phyloP scores from a whole-genome alignment of 2,113 vertebrate species.

The Ploceus nigricollis region DNA sequence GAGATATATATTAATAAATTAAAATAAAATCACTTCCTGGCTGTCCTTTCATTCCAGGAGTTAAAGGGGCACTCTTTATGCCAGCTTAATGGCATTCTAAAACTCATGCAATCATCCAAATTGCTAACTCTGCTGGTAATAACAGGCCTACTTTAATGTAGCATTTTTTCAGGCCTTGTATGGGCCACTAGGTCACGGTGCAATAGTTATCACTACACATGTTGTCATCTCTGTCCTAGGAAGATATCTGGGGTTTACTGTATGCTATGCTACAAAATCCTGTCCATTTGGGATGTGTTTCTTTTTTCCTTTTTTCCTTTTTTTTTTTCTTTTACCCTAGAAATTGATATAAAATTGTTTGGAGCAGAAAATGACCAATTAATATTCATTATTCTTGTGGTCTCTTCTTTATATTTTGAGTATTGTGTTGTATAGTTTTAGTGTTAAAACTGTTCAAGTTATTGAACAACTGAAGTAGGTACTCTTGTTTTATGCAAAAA shows the following conservation, averaged over 20 bases:
- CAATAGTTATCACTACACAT: not conserved
- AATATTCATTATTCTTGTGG: not conserved
- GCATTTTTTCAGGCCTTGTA: not conserved
- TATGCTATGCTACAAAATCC: not conserved
- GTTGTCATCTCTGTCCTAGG: not conserved
- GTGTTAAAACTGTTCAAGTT: not conserved
- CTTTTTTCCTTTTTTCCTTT: not conserved
- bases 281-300: not conserved
- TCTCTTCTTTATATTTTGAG: not conserved
- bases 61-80: not conserved
- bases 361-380: not conserved
- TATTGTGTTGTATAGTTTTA: not conserved
- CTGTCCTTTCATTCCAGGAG: not conserved
- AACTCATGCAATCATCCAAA: not conserved
- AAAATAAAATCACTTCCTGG: not conserved
- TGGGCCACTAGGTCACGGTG: not conserved
- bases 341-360: not conserved
- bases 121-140: not conserved
- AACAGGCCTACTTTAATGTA: not conserved
- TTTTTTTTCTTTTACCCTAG: not conserved
- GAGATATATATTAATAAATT: not conserved
- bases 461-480: not conserved
- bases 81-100: not conserved
- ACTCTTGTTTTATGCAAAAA: not conserved
- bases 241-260: not conserved